Percentiles rank a stretch among this genome's conserved stretches.
phyloP scores from a whole-genome alignment of 2,797 vertebrate species.

The Pipistrellus nathusii region DNA sequence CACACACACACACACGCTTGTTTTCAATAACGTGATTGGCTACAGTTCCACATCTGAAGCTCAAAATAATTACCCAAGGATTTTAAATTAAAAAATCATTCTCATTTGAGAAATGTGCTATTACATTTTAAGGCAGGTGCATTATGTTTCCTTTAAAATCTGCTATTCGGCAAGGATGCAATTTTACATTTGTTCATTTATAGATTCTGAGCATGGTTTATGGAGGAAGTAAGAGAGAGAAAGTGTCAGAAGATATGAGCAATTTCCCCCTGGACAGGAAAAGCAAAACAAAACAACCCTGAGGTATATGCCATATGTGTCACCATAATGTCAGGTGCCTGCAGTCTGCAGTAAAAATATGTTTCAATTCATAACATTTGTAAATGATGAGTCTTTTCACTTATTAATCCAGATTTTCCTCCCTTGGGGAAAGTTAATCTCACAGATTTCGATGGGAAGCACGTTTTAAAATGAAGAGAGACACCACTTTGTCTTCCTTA shows the following conservation, averaged over 20 bases:
- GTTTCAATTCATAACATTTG: neutral
- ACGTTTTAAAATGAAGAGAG: constrained; percentile 20
- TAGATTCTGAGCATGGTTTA: constrained; percentile 17
- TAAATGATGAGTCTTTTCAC: constrained; percentile 27
- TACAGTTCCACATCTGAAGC: neutral
- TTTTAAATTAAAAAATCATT: constrained; percentile 1
- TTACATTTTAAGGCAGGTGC: neutral
- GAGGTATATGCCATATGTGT: too few relatives aligned
- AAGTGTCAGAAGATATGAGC: neutral
- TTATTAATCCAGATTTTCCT: constrained; percentile 24
- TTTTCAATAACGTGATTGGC: neutral
- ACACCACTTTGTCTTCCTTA: constrained; percentile 53
- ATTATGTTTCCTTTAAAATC: neutral
- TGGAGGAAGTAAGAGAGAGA: neutral
- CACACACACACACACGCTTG: too few relatives aligned
- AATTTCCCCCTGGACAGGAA: neutral
- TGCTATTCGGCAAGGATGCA: neutral
- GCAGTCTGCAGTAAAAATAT: neutral
- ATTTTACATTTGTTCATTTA: neutral
- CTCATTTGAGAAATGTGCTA: constrained; percentile 25
- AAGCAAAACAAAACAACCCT: neutral
- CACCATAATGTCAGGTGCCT: neutral
- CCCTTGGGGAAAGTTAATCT: neutral
- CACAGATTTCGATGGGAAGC: constrained; percentile 41
- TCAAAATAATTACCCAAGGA: neutral